Evolutionary conservation across 2,797 vertebrate genomes (phyloP).

Genomic region (Sebastolobus alascanus): DNA sequence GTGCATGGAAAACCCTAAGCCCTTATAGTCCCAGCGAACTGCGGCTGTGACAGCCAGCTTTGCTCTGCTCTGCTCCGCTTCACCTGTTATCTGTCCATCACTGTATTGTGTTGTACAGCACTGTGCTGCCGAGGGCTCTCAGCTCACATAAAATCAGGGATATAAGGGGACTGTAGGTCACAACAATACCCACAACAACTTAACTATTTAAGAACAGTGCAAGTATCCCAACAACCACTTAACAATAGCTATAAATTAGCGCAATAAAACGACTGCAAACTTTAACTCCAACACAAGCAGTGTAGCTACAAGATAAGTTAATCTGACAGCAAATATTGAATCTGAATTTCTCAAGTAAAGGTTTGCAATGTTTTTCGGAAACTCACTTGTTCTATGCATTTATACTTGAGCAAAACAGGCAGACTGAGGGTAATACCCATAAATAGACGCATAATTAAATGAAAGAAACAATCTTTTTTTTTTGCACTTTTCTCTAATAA

Average conservation of each 20-base stretch:
- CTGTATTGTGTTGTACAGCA: conserved; percentile 50
- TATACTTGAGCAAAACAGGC: background rate
- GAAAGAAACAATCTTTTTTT: background rate
- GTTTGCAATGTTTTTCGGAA: background rate
- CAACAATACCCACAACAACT: background rate
- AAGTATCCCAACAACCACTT: background rate
- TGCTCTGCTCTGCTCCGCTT: conserved; percentile 58
- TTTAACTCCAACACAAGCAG: background rate
- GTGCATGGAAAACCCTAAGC: conserved; percentile 79
- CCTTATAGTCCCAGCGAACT: conserved; percentile 61
- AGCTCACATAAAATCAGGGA: background rate
- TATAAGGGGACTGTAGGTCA: background rate
- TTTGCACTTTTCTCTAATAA: background rate
- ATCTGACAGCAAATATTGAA: background rate
- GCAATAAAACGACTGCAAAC: background rate
- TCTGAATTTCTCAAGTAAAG: background rate
- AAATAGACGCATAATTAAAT: background rate
- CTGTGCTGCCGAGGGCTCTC: conserved; percentile 10
- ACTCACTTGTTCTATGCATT: background rate
- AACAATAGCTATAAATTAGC: background rate
- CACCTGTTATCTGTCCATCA: conserved; percentile 82
- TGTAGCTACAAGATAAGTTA: background rate
- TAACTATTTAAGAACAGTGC: background rate
- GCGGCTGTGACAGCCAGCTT: conserved; percentile 64
- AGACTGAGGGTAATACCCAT: background rate